Evolutionary conservation across 2,888 invertebrate species (phyloP), one percentile per base, ranked within the genome.

Genomic region (Griposia aprilina): DNA sequence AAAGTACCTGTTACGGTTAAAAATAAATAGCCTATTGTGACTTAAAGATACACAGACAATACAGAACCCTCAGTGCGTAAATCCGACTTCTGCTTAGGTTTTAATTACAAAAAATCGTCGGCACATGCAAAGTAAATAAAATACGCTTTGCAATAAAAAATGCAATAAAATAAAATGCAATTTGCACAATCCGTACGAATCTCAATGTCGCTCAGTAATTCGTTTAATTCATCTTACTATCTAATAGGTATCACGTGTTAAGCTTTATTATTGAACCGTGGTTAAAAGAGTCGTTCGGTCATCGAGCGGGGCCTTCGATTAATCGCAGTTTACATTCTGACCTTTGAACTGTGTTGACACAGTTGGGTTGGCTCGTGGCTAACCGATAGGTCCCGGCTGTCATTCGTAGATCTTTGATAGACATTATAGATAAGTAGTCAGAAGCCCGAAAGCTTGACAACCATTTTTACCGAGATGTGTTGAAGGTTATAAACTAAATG

Each of bases 201-300:
- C 50, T 60, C 59, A 78, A 78, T 78, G 59, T 60, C 67, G 8
- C 5, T 1, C 2, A 17, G 50, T 15, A 15, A 30, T 59, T 15
- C 2, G 15, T 55, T 59, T 26, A 17, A 59, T 30, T 55, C 15
- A 26, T 57, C 23, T 60, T 11, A 41, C 74, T 81, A 26, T 81
- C 81, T 59, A 79, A 81, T 26, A n/a, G n/a, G n/a, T n/a, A 74
- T 79, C 66, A 45, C 81, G 81, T 79, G 81, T 79, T 52, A 0
- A 15, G 4, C 5, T 15, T 30, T 11, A 73, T 65, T 79, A 80
- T 36, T 41, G 73, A 45, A 23, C 30, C 13, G 70, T 17, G 59
- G 15, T 30, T 23, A 17, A 36, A 36, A n/a, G 15, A 20, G 4
- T 7, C 7, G n/a, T 11, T 57, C 50, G 30, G 17, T n/a, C 52